Percentiles rank a stretch among this genome's conserved stretches.
Evolutionary conservation across 2,888 invertebrate species (phyloP).

Genomic region (Atethmia centrago): DNA sequence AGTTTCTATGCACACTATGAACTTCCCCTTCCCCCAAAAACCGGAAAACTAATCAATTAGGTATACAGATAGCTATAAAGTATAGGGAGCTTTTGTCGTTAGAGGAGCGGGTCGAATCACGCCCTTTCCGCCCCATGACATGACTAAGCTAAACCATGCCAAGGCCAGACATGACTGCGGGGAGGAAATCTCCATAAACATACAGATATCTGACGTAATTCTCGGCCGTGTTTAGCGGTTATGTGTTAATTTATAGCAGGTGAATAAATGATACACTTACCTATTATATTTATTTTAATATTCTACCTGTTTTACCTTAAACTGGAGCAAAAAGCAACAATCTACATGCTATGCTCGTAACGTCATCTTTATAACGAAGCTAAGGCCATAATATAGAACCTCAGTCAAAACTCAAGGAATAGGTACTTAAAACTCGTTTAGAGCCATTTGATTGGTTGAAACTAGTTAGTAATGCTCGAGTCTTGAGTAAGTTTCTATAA

Average conservation of each 20-base stretch:
- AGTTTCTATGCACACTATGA: constrained; percentile 9
- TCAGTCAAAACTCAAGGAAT: too few relatives aligned
- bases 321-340: constrained; percentile 22
- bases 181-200: constrained; percentile 59
- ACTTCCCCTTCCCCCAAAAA: background rate
- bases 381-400: too few relatives aligned
- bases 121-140: constrained; percentile 55
- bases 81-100: constrained; percentile 3
- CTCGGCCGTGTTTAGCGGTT: constrained; percentile 30
- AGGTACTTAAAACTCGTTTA: too few relatives aligned
- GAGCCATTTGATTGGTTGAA: too few relatives aligned
- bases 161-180: constrained; percentile 62
- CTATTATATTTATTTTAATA: background rate
- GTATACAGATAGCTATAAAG: background rate
- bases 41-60: constrained; percentile 26
- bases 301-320: constrained; percentile 1
- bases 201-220: constrained; percentile 49
- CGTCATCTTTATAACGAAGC: constrained; percentile 44
- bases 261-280: constrained; percentile 7
- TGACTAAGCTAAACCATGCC: constrained; percentile 60
- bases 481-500: too few relatives aligned
- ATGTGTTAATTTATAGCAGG: constrained; percentile 5
- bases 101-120: constrained; percentile 46
- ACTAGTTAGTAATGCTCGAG: too few relatives aligned
- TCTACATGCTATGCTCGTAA: constrained; percentile 11